Evolutionary conservation across 2,797 vertebrate genomes (phyloP).

Genomic region (Scarus forsteni): DNA sequence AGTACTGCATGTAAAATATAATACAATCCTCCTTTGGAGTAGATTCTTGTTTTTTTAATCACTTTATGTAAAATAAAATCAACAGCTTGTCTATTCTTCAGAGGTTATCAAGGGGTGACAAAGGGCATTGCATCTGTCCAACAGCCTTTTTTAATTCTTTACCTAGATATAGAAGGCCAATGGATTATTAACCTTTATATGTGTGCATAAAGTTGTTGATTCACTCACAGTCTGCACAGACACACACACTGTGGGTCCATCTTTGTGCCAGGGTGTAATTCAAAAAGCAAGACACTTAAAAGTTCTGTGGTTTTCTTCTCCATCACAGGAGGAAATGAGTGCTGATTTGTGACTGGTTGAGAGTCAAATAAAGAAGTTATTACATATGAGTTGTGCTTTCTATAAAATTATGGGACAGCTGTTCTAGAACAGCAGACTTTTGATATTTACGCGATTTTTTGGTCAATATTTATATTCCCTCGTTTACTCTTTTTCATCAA

Average conservation of each 20-base stretch:
- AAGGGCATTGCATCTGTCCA: no score
- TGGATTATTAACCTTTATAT: slow-evolving; percentile 36
- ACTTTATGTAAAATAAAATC: no score
- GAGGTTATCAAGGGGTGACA: no score
- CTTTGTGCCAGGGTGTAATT: slow-evolving; percentile 43
- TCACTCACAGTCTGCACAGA: slow-evolving; percentile 11
- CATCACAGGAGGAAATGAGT: slow-evolving; percentile 41
- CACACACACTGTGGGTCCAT: slow-evolving; percentile 8
- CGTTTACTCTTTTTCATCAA: not conserved
- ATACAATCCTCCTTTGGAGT: no score
- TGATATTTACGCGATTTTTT: no score
- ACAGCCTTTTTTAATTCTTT: no score
- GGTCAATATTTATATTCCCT: no score
- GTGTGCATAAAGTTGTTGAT: not conserved
- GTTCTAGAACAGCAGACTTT: not conserved
- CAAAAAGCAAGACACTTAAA: slow-evolving; percentile 31
- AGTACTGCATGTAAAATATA: no score
- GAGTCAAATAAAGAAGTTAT: slow-evolving; percentile 4
- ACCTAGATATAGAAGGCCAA: not conserved
- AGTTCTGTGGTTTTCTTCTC: slow-evolving; percentile 35
- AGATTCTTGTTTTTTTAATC: no score
- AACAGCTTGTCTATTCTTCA: no score
- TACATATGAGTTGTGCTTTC: not conserved
- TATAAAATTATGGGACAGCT: not conserved
- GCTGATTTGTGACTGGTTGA: slow-evolving; percentile 12